A percentile compares a stretch with the other conserved stretches of the same genome.
Evolutionary conservation across 2,113 vertebrate species (phyloP).

Genomic region (Epinephelus fuscoguttatus): DNA sequence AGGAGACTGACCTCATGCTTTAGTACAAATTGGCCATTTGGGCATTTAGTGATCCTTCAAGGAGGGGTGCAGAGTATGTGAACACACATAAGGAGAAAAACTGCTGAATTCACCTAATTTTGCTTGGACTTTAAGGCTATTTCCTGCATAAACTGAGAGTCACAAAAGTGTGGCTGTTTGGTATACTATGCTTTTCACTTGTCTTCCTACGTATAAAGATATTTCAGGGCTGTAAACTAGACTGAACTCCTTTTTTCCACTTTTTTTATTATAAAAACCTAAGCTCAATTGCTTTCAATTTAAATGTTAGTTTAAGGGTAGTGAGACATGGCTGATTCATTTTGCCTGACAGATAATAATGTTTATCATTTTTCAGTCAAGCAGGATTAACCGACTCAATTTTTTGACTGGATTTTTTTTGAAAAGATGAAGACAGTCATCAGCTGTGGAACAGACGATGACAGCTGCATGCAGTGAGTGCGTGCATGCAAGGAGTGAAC

Average conservation of each 20-base stretch:
- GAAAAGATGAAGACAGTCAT: no score
- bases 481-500: no score
- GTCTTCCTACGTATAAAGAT: neutral
- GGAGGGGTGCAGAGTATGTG: neutral
- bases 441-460: no score
- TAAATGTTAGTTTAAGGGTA: neutral
- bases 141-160: neutral
- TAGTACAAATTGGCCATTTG: conserved; percentile 34
- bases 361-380: neutral
- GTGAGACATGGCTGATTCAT: neutral
- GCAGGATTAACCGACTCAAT: neutral
- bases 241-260: neutral
- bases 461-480: no score
- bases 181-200: neutral
- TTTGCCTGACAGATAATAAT: conserved; percentile 8
- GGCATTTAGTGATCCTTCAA: conserved; percentile 7
- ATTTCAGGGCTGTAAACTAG: neutral
- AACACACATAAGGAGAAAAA: neutral
- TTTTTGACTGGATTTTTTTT: no score
- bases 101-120: neutral
- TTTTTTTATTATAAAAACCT: neutral
- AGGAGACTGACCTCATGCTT: conserved; percentile 7
- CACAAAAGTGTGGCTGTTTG: neutral
- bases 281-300: neutral
- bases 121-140: neutral